Evolutionary conservation across 2,888 invertebrate species (phyloP), one percentile per base, ranked within the genome.

Genomic region (Sinodicranocentrus sp.): DNA sequence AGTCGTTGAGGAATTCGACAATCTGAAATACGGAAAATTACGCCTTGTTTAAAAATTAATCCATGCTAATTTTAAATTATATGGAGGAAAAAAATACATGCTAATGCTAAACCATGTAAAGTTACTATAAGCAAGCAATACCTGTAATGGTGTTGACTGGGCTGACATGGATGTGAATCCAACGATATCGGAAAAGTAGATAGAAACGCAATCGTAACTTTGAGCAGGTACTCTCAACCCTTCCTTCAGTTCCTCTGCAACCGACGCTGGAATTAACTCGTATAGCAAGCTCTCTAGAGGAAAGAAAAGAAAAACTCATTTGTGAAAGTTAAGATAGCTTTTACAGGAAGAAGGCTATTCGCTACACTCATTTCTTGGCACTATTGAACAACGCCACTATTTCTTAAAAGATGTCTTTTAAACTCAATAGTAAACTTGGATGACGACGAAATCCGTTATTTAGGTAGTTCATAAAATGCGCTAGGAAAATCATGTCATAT

Each of bases 161-260:
- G 95, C 95, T 5, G 95, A 95, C 52, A 96, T 91, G 25, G 84
- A 84, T n/a, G 88, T 88, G 89, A 96, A 96, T 0, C 95, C 96
- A 0, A 96, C 95, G 86, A 96, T 95, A 89, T 96, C 96, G 88
- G 95, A 95, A 90, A 96, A 96, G 90, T 95, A 94, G 85, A 96
- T 94, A 0, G 96, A 96, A 8, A 96, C 96, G 86, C 94, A 94
- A 87, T 95, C 95, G 89, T 94, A 96, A 87, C 93, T 94, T 91
- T 96, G 96, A 0, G 96, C 95, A 89, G 94, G 94, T 0, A 96
- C 95, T 0, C 93, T 92, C 87, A 95, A 94, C 0, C 98, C 98
- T 85, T 94, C 93, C 91, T 97, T 97, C 87, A 98, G 91, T 90
- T 97, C 97, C 87, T 97, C 97, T 0, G 98, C 97, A n/a, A 98